Evolutionary conservation across 2,113 vertebrate genomes (phyloP).

Genomic region (Strix aluco): DNA sequence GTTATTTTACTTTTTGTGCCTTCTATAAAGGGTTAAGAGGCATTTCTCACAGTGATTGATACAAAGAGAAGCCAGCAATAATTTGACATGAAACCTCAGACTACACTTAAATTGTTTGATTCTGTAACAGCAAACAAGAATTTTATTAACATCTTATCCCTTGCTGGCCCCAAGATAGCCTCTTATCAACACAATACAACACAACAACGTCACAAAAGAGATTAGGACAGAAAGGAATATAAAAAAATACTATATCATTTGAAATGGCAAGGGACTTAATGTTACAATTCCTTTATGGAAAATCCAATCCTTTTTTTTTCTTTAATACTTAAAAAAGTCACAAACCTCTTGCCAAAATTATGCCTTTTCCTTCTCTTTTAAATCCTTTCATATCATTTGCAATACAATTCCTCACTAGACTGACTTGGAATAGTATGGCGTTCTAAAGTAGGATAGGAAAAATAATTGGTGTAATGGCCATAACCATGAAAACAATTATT

Average conservation of each 20-base stretch:
- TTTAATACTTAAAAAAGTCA: conserved; percentile 26
- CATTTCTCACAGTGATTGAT: conserved; percentile 33
- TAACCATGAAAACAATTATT: conserved; percentile 47
- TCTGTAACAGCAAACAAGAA: conserved; percentile 59
- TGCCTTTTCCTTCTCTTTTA: not conserved
- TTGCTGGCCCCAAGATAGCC: conserved; percentile 55
- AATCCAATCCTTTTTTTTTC: not conserved
- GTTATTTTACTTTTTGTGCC: not conserved
- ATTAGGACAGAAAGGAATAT: conserved; percentile 38
- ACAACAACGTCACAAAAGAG: conserved; percentile 49
- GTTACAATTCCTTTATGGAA: not conserved
- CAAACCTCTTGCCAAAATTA: conserved; percentile 38
- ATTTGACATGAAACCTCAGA: conserved; percentile 56
- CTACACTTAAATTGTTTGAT: conserved; percentile 53
- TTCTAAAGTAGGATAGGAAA: conserved; percentile 45
- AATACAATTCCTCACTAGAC: not conserved
- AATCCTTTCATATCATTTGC: not conserved
- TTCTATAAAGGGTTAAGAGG: conserved; percentile 29
- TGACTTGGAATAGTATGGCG: conserved; percentile 4
- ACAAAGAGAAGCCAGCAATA: conserved; percentile 47
- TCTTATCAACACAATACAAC: conserved; percentile 63
- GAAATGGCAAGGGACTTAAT: conserved; percentile 40
- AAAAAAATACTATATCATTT: conserved; percentile 30
- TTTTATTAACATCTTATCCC: conserved; percentile 68
- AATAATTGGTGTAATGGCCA: conserved; percentile 56